Evolutionary conservation across 2,113 vertebrate species (phyloP).

Genomic region (Hassar affinis): DNA sequence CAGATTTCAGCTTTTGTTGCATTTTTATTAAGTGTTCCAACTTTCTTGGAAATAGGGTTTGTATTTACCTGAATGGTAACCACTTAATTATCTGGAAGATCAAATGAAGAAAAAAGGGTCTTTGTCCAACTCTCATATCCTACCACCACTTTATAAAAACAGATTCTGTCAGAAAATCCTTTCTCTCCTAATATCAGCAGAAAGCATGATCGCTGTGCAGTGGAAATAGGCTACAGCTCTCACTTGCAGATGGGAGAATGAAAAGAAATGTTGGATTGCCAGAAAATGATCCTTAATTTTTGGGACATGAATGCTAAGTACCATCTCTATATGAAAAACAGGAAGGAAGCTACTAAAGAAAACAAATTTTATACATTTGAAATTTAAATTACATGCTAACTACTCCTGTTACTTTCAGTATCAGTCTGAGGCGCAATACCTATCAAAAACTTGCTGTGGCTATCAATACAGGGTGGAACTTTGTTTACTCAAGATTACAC

Average conservation of each 20-base stretch:
- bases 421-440: neutral
- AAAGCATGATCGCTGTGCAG: neutral
- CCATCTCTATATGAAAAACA: neutral
- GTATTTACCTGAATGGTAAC: neutral
- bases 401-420: neutral
- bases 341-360: neutral
- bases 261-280: neutral
- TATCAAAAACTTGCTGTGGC: neutral
- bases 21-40: too few relatives aligned
- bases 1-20: too few relatives aligned
- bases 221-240: neutral
- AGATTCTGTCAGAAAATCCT: neutral
- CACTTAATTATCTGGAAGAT: neutral
- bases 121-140: neutral
- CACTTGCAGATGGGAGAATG: neutral
- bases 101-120: too few relatives aligned
- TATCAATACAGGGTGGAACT: neutral
- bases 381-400: neutral
- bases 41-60: too few relatives aligned
- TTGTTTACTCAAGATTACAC: neutral
- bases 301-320: neutral
- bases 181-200: neutral
- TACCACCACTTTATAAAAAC: neutral
- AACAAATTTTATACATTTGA: neutral
- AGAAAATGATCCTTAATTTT: neutral